Conservation (phyloP, 2,113 vertebrate genomes). For the Abramis brama region DNA sequence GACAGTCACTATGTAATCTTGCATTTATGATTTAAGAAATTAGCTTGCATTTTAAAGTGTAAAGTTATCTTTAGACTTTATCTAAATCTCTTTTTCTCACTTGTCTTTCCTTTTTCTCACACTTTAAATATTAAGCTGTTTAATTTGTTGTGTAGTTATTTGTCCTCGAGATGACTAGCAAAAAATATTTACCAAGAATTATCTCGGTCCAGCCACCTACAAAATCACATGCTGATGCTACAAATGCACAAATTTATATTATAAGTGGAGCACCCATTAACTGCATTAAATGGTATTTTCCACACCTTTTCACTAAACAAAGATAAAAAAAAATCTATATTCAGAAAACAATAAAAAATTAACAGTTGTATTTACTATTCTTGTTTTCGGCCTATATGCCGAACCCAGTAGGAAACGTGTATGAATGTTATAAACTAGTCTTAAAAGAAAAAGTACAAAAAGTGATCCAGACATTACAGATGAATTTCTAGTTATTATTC, state of each 20-base stretch:
- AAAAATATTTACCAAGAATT: neutral
- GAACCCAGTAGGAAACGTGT: neutral
- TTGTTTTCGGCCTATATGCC: neutral
- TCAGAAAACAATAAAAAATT: no score
- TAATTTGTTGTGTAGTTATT: neutral
- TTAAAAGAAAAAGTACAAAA: neutral
- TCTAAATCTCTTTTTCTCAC: neutral
- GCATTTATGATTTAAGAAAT: neutral
- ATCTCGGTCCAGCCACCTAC: neutral
- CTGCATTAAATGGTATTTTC: no score
- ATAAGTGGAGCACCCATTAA: neutral
- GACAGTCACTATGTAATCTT: constrained; percentile 3
- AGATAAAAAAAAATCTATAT: no score
- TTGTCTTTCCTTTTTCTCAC: neutral
- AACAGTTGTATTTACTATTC: no score
- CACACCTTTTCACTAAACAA: no score
- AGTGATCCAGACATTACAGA: neutral
- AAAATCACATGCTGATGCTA: constrained; percentile 2
- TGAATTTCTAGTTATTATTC: neutral
- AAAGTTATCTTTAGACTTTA: no score
- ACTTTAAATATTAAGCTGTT: neutral
- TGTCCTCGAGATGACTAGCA: neutral
- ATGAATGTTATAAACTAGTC: neutral
- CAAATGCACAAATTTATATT: neutral
- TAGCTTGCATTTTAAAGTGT: neutral